Conservation (phyloP, 2,888 invertebrate genomes). For the Eupithecia insigniata region DNA sequence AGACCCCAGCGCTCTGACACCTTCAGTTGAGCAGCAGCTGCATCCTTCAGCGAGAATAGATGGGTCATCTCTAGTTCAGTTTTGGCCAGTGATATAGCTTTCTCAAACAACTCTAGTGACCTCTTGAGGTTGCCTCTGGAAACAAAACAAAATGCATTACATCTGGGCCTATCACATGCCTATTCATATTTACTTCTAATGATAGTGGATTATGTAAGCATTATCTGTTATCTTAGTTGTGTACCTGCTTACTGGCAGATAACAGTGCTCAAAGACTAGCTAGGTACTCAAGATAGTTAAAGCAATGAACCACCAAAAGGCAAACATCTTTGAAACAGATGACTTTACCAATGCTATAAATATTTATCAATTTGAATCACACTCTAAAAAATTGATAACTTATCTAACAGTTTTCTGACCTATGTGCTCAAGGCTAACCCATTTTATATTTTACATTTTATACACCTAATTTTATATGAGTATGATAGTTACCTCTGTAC, state of each 20-base stretch:
- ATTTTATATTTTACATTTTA: not conserved
- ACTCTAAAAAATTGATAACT: slow-evolving; percentile 23
- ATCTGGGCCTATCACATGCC: not conserved
- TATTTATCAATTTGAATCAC: slow-evolving; percentile 26
- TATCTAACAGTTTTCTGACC: slow-evolving; percentile 26
- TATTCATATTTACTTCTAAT: slow-evolving; percentile 4
- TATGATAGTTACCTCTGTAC: slow-evolving; percentile 89
- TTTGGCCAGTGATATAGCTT: slow-evolving; percentile 93
- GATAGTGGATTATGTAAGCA: slow-evolving; percentile 27
- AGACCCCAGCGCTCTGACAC: slow-evolving; percentile 90
- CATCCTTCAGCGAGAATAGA: slow-evolving; percentile 94
- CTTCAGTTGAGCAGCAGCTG: slow-evolving; percentile 94
- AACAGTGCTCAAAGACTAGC: slow-evolving; percentile 37
- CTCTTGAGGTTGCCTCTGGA: slow-evolving; percentile 91
- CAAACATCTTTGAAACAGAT: slow-evolving; percentile 20
- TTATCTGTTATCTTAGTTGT: slow-evolving; percentile 39
- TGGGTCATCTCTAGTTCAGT: slow-evolving; percentile 96
- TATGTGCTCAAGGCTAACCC: slow-evolving; percentile 21
- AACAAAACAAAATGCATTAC: slow-evolving; percentile 43
- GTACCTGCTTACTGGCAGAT: slow-evolving; percentile 45
- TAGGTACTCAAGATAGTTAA: slow-evolving; percentile 14
- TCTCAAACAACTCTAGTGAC: slow-evolving; percentile 94
- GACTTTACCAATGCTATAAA: slow-evolving; percentile 20
- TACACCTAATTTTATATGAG: not conserved
- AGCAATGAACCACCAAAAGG: not conserved